These are phyloP conservation scores for Centropristis striata DNA, from an alignment of 2,113 vertebrate species.

Conservation along the genomic window DNA sequence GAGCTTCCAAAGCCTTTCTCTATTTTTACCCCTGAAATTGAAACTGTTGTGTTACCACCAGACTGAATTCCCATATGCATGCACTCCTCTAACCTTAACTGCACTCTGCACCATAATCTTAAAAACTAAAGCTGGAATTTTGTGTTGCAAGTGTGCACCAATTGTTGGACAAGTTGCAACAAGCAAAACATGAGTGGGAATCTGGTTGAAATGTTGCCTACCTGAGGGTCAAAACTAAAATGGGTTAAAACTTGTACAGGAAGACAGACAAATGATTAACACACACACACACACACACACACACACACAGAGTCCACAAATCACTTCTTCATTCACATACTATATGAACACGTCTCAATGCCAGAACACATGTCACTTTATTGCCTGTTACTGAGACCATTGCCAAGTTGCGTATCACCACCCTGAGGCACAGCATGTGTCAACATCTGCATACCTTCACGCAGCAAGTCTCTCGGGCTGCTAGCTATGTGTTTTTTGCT, in stretches of 20 bases:
- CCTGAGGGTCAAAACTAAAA: slow-evolving; percentile 35
- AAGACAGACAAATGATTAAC: slow-evolving; percentile 4
- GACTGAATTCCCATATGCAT: slow-evolving; percentile 9
- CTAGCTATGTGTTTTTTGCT: slow-evolving; percentile 62
- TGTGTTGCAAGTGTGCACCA: slow-evolving; percentile 19
- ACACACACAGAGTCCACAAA: background rate
- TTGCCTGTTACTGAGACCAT: slow-evolving; percentile 26
- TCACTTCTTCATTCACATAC: slow-evolving; percentile 19
- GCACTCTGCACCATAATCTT: slow-evolving; percentile 12
- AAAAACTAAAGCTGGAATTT: slow-evolving; percentile 42
- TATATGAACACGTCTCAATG: slow-evolving; percentile 2
- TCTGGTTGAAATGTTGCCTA: background rate
- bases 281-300: slow-evolving; percentile 1
- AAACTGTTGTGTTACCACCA: slow-evolving; percentile 42
- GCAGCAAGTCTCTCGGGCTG: slow-evolving; percentile 52
- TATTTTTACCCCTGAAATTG: slow-evolving; percentile 68
- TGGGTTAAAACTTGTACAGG: slow-evolving; percentile 24
- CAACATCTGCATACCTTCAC: slow-evolving; percentile 75
- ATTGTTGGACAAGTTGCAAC: slow-evolving; percentile 58
- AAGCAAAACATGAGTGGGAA: slow-evolving; percentile 18
- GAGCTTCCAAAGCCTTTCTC: slow-evolving; percentile 58
- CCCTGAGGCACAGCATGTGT: slow-evolving; percentile 67
- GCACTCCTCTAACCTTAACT: slow-evolving; percentile 48
- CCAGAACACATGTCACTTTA: slow-evolving; percentile 60
- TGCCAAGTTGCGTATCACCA: slow-evolving; percentile 61